Base-by-base conservation (phyloP, 2,888 invertebrate species). In the Drosophila siamana region DNA sequence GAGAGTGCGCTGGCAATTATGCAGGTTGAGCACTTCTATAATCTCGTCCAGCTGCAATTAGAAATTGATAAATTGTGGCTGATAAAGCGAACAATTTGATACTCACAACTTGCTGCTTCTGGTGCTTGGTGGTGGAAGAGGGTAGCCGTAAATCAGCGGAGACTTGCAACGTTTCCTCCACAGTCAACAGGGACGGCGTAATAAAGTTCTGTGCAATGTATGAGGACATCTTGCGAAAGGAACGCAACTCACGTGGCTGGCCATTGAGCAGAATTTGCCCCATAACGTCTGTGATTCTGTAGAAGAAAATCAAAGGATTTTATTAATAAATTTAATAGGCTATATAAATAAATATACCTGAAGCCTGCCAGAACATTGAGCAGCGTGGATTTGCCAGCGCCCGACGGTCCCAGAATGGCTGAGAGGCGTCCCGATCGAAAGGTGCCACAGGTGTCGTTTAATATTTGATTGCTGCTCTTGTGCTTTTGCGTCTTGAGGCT, bases 191-290 rank as follows among this genome's bases (percentile, higher is more conserved):
- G 2, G 96, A 95, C 72, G 97, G 95, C 50, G 98, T 93, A 78
- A 94, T 94, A 90, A 96, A 96, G 78, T 97, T 95, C 91, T 98
- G 98, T 93, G 98, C 96, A 82, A 98, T 98, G 92, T 98, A 98
- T 84, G 97, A 89, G 8, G 89, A 89, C 69, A 90, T 90, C 67
- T 88, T 89, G 13, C 96, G 94, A 82, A 97, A 95, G 63, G 93
- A 92, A 64, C 94, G 93, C 71, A 95, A 93, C 73, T 95, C 94
- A 24, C 96, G 92, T 51, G 93, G 90, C 40, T 93, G 93, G 0
- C 95, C 95, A 88, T 97, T 97, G 4, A 97, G 93, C 52, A 93
- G 92, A 24, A 97, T 94, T 30, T 92, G 93, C 0, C 98, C 98
- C 8, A 92, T 93, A 9, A 95, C 82, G 1, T 90, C 90, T 1